Evolutionary conservation across 2,113 vertebrate genomes (phyloP), one percentile per base, ranked within the genome.

Genomic region (Lophochroa leadbeateri): DNA sequence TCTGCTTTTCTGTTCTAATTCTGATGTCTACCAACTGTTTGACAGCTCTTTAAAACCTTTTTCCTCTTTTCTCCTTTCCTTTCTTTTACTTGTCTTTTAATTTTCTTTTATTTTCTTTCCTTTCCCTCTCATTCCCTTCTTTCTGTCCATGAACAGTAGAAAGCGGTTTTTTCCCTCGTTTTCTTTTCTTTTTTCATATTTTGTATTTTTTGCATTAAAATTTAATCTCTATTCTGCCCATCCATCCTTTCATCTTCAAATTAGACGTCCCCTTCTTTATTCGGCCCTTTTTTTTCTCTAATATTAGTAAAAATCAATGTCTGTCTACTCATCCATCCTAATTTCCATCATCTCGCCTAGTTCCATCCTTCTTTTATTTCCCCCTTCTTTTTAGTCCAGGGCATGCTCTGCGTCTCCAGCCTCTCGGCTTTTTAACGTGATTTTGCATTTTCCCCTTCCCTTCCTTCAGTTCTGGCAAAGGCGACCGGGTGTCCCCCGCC

Each of bases 1-100:
- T 65, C 90, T 77, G 64, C 79, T 90, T 94, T 88, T 82, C 87
- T 76, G 31, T 85, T 82, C 87, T 90, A 94, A 95, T 95, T 91
- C 78, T 89, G 69, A 63, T 80, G 58, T 60, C 90, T 92, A 87
- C 67, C 53, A 81, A 92, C 86, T 88, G 84, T 85, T 82, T 90
- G 87, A 95, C 31, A 41, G 92, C 78, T 85, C 89, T 85, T 91
- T 77, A 90, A 94, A 93, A 44, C 4, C 11, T 63, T 27, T 69
- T 52, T 44, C 28, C 21, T 77, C 27, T 41, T 33, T 7, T 46
- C 11, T 44, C 41, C 43, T 29, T 67, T 46, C 10, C 58, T 84
- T 11, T 39, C 35, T 58, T 87, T 60, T 60, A 20, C 5, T 46
- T 18, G 61, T 37, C 10, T 19, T 20, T 50, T n/a, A 10, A 5